Evolutionary conservation across 2,797 vertebrate genomes (phyloP).

Genomic region (Alcedo quadribrachys): DNA sequence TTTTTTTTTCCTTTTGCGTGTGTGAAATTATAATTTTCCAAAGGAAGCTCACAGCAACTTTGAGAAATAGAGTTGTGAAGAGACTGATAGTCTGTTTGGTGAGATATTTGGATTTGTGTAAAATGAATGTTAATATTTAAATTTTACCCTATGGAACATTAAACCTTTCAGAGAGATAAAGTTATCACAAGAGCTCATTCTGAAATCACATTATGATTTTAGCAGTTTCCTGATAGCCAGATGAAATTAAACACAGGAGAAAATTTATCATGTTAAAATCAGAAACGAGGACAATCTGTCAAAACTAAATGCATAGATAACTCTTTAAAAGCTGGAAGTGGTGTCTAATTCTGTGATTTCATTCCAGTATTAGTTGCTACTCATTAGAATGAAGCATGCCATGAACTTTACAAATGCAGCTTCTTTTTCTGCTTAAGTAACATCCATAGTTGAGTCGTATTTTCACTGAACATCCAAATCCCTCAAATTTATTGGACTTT

Average conservation of each 20-base stretch:
- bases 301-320: background rate
- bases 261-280: background rate
- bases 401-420: background rate
- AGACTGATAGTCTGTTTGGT: background rate
- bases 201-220: background rate
- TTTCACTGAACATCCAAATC: background rate
- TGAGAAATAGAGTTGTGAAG: background rate
- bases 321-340: constrained; percentile 2
- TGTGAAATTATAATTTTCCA: background rate
- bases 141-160: background rate
- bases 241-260: background rate
- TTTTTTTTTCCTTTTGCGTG: no score
- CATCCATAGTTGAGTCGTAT: background rate
- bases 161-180: background rate
- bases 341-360: background rate
- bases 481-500: background rate
- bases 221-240: background rate
- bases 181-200: background rate
- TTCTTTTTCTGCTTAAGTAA: background rate
- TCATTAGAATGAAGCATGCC: background rate
- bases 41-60: background rate
- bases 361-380: background rate
- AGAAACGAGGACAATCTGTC: background rate
- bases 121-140: background rate
- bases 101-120: background rate